Conservation (phyloP, 1,140 invertebrate genomes). For the Laupala kohalensis region DNA sequence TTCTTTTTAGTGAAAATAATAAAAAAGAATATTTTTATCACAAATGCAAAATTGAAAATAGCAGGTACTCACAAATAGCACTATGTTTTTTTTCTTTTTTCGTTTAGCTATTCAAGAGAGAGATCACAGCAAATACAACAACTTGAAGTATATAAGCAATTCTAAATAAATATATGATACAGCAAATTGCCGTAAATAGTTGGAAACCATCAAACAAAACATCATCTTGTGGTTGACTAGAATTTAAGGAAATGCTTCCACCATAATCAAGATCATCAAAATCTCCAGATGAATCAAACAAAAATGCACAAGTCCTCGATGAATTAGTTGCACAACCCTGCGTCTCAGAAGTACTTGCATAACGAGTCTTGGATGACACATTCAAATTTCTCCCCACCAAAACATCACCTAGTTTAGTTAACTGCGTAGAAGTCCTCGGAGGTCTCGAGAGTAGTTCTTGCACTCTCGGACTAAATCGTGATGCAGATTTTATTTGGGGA, state of each 20-base stretch:
- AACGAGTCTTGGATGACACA: neutral
- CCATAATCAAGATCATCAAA: neutral
- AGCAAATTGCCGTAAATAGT: neutral
- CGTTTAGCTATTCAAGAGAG: neutral
- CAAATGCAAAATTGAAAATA: neutral
- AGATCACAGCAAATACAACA: neutral
- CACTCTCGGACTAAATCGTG: neutral
- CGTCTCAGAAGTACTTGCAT: neutral
- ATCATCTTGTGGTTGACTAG: neutral
- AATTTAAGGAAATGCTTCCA: neutral
- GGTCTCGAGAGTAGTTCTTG: neutral
- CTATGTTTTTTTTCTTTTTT: neutral
- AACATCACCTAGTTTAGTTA: neutral
- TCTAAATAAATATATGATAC: neutral
- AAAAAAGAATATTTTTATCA: neutral
- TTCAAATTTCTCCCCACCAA: neutral
- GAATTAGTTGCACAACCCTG: neutral
- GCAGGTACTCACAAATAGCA: neutral
- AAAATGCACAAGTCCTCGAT: neutral
- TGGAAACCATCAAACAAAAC: neutral
- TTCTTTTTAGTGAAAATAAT: neutral
- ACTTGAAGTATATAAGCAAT: neutral
- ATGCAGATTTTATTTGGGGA: neutral
- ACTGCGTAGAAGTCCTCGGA: neutral
- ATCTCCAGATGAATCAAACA: neutral